Percentiles rank a stretch among this genome's conserved stretches.
Evolutionary conservation across 2,888 invertebrate genomes (phyloP).

Genomic region (Drosophila imparisetae): DNA sequence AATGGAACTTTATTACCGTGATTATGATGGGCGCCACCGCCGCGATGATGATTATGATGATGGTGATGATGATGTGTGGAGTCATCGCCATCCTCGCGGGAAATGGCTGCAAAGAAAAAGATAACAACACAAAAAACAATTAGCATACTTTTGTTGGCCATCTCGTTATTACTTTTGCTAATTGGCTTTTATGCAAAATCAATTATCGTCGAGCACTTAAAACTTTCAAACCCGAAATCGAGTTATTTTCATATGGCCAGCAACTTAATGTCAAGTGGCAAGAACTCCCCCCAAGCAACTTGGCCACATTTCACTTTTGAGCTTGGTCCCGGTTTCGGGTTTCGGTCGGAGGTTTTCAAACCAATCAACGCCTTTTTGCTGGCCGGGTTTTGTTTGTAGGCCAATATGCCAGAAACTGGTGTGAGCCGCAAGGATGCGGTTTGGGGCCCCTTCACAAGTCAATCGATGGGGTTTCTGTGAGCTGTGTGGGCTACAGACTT

Average conservation of each 20-base stretch:
- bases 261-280: slow-evolving; percentile 23
- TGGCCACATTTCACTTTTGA: slow-evolving; percentile 33
- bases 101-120: slow-evolving; percentile 89
- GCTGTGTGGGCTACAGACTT: slow-evolving; percentile 22
- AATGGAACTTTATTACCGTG: slow-evolving; percentile 91
- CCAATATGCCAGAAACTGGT: slow-evolving; percentile 46
- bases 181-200: slow-evolving; percentile 51
- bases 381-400: slow-evolving; percentile 24
- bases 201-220: slow-evolving; percentile 44
- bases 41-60: slow-evolving; percentile 87
- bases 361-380: slow-evolving; percentile 65
- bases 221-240: slow-evolving; percentile 26
- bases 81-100: slow-evolving; percentile 95
- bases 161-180: slow-evolving; percentile 22
- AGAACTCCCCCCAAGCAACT: slow-evolving; percentile 11
- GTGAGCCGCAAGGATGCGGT: slow-evolving; percentile 40
- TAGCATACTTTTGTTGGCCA: slow-evolving; percentile 32
- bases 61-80: slow-evolving; percentile 85
- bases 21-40: slow-evolving; percentile 85
- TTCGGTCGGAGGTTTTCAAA: neutral
- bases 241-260: slow-evolving; percentile 26
- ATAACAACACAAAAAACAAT: slow-evolving; percentile 27
- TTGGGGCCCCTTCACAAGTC: slow-evolving; percentile 27
- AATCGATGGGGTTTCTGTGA: slow-evolving; percentile 35
- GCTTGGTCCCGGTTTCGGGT: neutral